Percentiles rank a stretch among this genome's conserved stretches.
phyloP scores from a whole-genome alignment of 2,113 vertebrate species.

The Cygnus atratus region DNA sequence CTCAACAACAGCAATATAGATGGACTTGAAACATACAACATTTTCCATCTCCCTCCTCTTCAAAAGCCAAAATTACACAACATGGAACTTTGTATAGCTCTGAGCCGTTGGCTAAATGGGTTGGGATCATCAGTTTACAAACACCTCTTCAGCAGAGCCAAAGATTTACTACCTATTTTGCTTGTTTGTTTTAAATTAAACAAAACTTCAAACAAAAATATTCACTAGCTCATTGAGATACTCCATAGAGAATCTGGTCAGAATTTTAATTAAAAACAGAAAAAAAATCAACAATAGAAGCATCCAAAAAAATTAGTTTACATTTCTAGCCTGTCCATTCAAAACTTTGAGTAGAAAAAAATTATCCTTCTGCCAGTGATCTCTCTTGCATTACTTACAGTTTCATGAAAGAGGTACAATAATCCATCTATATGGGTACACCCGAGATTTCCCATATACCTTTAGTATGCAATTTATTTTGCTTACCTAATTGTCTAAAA shows the following conservation, averaged over 20 bases:
- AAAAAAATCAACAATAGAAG: background rate
- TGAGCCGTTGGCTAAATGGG: background rate
- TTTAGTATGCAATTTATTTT: background rate
- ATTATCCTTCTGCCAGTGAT: background rate
- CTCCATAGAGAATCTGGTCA: background rate
- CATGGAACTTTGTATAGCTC: background rate
- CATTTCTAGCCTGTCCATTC: background rate
- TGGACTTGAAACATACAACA: background rate
- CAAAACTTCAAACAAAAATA: background rate
- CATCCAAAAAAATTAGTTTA: background rate
- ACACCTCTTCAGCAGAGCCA: conserved; percentile 7
- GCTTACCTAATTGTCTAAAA: background rate
- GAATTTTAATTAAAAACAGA: background rate
- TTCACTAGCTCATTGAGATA: background rate
- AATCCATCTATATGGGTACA: background rate
- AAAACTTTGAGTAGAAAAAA: background rate
- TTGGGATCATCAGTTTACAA: background rate
- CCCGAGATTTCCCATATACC: background rate
- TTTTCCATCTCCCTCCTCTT: background rate
- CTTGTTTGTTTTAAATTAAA: background rate
- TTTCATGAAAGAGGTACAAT: background rate
- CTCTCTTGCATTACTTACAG: background rate
- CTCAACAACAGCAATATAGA: background rate
- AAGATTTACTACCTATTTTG: background rate
- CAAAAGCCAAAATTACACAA: conserved; percentile 18